A percentile compares a stretch with the other conserved stretches of the same genome.
These are phyloP conservation scores for Pseudonaja textilis DNA, from an alignment of 2,113 vertebrate genomes.

Conservation along the genomic window DNA sequence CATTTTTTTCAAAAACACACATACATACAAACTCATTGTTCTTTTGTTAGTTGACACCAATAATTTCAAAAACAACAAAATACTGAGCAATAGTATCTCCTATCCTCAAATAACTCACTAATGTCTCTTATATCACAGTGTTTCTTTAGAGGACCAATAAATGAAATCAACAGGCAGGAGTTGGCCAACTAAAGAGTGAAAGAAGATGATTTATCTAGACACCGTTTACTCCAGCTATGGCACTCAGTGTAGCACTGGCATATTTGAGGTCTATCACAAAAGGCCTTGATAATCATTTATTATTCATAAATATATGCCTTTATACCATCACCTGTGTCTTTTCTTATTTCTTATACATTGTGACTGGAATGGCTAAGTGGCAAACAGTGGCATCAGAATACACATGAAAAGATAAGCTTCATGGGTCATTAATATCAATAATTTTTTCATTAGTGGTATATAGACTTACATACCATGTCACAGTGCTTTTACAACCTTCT, in stretches of 20 bases:
- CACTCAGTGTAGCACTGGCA: neutral
- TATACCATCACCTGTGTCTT: neutral
- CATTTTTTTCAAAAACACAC: neutral
- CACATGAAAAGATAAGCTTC: neutral
- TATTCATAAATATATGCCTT: neutral
- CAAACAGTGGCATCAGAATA: neutral
- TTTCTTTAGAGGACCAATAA: neutral
- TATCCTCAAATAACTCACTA: neutral
- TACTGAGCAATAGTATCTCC: neutral
- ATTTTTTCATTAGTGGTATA: too few relatives aligned
- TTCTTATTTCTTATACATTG: neutral
- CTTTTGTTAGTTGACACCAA: neutral
- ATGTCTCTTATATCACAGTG: neutral
- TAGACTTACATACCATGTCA: too few relatives aligned
- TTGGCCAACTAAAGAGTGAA: neutral
- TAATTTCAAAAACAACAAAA: neutral
- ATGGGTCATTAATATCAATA: neutral
- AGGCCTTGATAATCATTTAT: neutral
- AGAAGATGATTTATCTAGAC: neutral
- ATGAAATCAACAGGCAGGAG: neutral
- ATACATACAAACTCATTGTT: neutral
- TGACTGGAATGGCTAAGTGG: neutral
- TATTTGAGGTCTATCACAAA: neutral
- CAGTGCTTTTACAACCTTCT: too few relatives aligned
- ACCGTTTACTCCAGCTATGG: neutral